Evolutionary conservation across 2,888 invertebrate species (phyloP), one percentile per base, ranked within the genome.

Genomic region (Ormyrus nitidulus): DNA sequence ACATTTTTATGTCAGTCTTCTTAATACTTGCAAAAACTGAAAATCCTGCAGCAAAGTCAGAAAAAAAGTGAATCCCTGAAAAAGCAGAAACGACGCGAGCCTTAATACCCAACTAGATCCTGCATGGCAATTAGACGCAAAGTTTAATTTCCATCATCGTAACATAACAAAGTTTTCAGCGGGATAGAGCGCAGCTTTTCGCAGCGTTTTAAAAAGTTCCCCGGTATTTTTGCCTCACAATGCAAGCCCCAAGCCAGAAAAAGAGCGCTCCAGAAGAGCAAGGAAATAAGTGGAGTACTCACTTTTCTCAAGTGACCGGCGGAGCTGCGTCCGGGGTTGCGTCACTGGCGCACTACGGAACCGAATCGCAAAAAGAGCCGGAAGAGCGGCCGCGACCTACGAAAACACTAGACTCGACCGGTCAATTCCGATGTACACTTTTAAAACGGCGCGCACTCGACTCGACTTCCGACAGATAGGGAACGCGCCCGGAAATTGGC

Each of bases 231-330:
- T 59, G 64, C 48, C 64, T 76, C 59, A 69, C 76, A 66, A 44
- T 76, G 53, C 54, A 51, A 65, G 19, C 76, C 59, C 19, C 19
- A 19, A 19, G 19, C 19, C 19, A 62, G 19, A 66, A 11, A 19
- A 11, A 11, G 13, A 11, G 19, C 8, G n/a, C 34, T 5, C 19
- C 13, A 70, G 49, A 9, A 5, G 53, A 51, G 10, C 54, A 77
- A 64, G 9, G 48, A 49, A 48, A 56, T 48, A 44, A 19, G 53
- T 13, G 34, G 1, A 10, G 69, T 85, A 88, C 88, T 87, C 83
- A 88, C 88, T 86, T 87, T 86, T 85, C 64, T 69, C 80, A 84
- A 85, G 84, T 84, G 85, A 66, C 83, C 86, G 83, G 81, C 76
- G 77, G 69, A 65, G 83, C 81, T 72, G 83, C 79, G 85, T 86